Conservation (phyloP, 2,888 invertebrate genomes). For the Trisateles emortualis region DNA sequence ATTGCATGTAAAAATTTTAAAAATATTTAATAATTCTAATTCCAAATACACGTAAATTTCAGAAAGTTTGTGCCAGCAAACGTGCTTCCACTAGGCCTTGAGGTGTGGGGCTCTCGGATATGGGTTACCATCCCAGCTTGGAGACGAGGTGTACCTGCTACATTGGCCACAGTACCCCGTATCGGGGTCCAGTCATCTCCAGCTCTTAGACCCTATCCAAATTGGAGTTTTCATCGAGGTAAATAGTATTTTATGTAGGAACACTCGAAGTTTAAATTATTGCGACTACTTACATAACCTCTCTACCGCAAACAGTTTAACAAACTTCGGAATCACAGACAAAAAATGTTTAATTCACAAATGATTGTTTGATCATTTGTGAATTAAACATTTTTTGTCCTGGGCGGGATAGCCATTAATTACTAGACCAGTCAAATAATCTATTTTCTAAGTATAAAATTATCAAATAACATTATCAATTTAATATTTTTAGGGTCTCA, state of each 20-base stretch:
- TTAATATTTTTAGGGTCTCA: slow-evolving; percentile 49
- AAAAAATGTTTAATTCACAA: too few species aligned
- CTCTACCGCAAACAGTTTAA: too few species aligned
- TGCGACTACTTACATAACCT: too few species aligned
- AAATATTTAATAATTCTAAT: not conserved
- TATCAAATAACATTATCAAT: too few species aligned
- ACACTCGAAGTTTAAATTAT: too few species aligned
- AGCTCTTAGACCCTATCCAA: slow-evolving; percentile 90
- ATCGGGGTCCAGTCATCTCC: slow-evolving; percentile 87
- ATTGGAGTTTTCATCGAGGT: slow-evolving; percentile 90
- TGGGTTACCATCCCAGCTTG: slow-evolving; percentile 93
- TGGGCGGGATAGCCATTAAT: too few species aligned
- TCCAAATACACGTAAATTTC: slow-evolving; percentile 42
- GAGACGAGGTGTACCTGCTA: slow-evolving; percentile 92
- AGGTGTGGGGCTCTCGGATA: slow-evolving; percentile 89
- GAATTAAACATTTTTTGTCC: too few species aligned
- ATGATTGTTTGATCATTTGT: too few species aligned
- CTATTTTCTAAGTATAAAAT: too few species aligned
- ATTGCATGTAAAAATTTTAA: too few species aligned
- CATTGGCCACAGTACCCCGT: slow-evolving; percentile 89
- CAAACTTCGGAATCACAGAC: too few species aligned
- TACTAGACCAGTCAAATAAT: too few species aligned
- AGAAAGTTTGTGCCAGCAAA: slow-evolving; percentile 90
- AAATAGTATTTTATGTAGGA: slow-evolving; percentile 49
- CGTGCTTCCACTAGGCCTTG: slow-evolving; percentile 91